These are phyloP conservation scores for Caenorhabditis auriculariae DNA, from an alignment of 2,888 invertebrate species.

Conservation along the genomic window DNA sequence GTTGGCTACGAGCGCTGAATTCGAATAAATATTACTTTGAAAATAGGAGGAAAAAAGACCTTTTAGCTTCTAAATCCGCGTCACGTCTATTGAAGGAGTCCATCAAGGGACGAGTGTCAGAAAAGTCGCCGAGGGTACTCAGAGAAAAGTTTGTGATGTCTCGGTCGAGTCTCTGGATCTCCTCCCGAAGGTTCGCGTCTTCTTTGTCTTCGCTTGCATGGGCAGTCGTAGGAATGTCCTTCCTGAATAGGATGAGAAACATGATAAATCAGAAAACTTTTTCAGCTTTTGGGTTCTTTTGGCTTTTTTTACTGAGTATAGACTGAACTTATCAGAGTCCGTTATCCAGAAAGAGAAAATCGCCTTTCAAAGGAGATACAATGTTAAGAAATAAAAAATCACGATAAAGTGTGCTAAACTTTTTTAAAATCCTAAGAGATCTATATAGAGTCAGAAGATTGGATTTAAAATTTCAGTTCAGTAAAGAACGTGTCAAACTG, in stretches of 20 bases:
- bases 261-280: neutral
- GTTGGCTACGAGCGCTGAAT: too few species aligned
- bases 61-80: neutral
- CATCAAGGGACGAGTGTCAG: conserved; percentile 39
- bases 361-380: too few species aligned
- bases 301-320: too few species aligned
- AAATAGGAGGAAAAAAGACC: neutral
- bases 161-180: conserved; percentile 36
- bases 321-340: too few species aligned
- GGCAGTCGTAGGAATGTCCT: conserved; percentile 18
- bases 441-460: too few species aligned
- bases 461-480: too few species aligned
- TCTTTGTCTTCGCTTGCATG: conserved; percentile 2
- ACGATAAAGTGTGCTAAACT: too few species aligned
- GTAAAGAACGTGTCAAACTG: too few species aligned
- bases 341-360: too few species aligned
- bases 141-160: conserved; percentile 45
- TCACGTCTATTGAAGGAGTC: conserved; percentile 15
- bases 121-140: conserved; percentile 33
- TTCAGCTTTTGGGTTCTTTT: neutral
- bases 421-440: too few species aligned
- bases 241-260: conserved; percentile 5
- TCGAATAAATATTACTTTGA: too few species aligned
- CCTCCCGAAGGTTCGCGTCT: conserved; percentile 20
- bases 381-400: too few species aligned